Evolutionary conservation across 1,140 invertebrate species (phyloP).

Genomic region (Argopecten irradians): DNA sequence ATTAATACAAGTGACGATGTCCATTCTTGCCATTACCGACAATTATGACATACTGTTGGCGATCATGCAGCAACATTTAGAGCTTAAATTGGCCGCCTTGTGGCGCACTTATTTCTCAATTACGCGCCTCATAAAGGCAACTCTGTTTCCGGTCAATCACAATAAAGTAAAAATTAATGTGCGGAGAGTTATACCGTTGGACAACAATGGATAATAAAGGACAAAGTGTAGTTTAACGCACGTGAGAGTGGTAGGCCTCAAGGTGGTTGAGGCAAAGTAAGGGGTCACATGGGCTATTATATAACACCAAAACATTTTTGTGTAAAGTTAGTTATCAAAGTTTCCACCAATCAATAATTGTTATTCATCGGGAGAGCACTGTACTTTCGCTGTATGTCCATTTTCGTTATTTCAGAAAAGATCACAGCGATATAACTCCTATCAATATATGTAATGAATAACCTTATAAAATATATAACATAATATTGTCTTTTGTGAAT

Average conservation of each 20-base stretch:
- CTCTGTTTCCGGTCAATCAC: not conserved
- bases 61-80: not conserved
- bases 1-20: not conserved
- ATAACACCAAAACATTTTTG: not conserved
- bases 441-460: too few species aligned
- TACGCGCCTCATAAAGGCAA: not conserved
- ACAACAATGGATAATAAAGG: not conserved
- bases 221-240: not conserved
- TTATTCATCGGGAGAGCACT: not conserved
- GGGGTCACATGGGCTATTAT: not conserved
- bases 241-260: not conserved
- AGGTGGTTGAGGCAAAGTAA: not conserved
- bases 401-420: too few species aligned
- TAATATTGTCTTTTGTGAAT: too few species aligned
- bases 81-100: not conserved
- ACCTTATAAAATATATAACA: too few species aligned
- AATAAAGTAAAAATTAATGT: not conserved
- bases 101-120: conserved; percentile 8
- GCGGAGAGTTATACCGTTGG: not conserved
- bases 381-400: not conserved
- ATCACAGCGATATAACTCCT: too few species aligned
- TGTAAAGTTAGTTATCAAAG: not conserved
- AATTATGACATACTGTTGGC: not conserved
- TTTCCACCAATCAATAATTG: not conserved
- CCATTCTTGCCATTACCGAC: not conserved